Conservation (phyloP, 2,888 invertebrate genomes). For the Drosophila rellima region DNA sequence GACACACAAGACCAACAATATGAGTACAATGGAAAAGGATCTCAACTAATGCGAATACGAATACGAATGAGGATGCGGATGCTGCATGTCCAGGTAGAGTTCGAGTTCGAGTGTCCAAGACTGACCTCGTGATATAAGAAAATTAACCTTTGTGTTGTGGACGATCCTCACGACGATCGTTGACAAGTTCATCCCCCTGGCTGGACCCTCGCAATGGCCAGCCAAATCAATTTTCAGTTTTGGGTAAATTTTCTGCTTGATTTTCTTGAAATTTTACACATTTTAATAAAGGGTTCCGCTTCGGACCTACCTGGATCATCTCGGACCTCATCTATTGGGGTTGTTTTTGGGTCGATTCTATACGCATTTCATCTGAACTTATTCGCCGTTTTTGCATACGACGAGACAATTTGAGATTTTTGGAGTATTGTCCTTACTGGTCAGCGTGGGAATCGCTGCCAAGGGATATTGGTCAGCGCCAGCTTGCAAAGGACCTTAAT, state of each 20-base stretch:
- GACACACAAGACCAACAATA: constrained; percentile 30
- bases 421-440: constrained; percentile 46
- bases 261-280: constrained; percentile 68
- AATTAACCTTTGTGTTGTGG: constrained; percentile 71
- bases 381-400: constrained; percentile 68
- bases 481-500: constrained; percentile 75
- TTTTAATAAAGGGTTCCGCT: constrained; percentile 61
- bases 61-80: constrained; percentile 15
- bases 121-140: constrained; percentile 70
- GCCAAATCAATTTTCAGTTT: constrained; percentile 55
- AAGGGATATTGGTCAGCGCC: constrained; percentile 64
- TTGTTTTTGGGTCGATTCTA: constrained; percentile 65
- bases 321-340: constrained; percentile 46
- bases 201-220: constrained; percentile 29
- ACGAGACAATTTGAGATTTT: constrained; percentile 45
- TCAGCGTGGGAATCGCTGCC: constrained; percentile 80
- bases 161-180: constrained; percentile 30
- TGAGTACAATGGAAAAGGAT: constrained; percentile 20
- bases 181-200: constrained; percentile 69
- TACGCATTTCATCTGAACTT: constrained; percentile 65
- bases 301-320: constrained; percentile 32
- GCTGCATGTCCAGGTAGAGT: constrained; percentile 51
- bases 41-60: constrained; percentile 31
- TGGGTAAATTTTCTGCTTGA: constrained; percentile 74
- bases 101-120: constrained; percentile 57